Evolutionary conservation across 2,113 vertebrate species (phyloP), one percentile per base, ranked within the genome.

Genomic region (Phoenicopterus ruber): DNA sequence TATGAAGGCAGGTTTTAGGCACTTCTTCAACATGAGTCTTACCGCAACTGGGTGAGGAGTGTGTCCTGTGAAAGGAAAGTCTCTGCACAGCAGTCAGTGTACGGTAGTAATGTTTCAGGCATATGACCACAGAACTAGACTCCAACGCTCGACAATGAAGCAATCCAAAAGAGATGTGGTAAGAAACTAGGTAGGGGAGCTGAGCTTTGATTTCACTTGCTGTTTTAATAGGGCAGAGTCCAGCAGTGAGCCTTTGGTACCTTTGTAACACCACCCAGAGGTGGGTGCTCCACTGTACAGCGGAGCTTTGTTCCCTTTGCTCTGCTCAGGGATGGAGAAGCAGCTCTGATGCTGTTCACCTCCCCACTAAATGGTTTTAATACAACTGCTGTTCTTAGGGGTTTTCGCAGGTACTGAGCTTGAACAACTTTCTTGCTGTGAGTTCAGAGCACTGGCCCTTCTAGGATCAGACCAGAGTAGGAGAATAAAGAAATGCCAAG

Each of bases 191-290:
- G 2, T 4, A 7, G 15, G 52, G 44, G n/a, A n/a, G 3, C 44
- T 13, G 31, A 26, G 59, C 47, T 38, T 40, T 38, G 59, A 2
- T 5, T 42, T n/a, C 16, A 0, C 15, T 44, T 34, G 29, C 22
- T 2, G 7, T 31, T 34, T 12, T 42, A n/a, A 2, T 4, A 17
- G 59, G 25, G 7, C 80, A 55, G 46, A 20, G 34, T 9, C n/a
- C 25, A 6, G 54, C 32, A 31, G 32, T 0, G 32, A 59, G 84
- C 14, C 2, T 1, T 3, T 8, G 38, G n/a, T 55, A 13, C n/a
- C 62, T 34, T 6, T 13, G 71, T 4, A 4, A 17, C 10, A 5
- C 24, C 47, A 0, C 9, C 0, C 8, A 0, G 9, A 10, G n/a
- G 19, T n/a, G 58, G 22, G 47, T 46, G 28, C 83, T 19, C 18